Conservation (phyloP, 2,888 invertebrate genomes). For the Cynaeus angustus region DNA sequence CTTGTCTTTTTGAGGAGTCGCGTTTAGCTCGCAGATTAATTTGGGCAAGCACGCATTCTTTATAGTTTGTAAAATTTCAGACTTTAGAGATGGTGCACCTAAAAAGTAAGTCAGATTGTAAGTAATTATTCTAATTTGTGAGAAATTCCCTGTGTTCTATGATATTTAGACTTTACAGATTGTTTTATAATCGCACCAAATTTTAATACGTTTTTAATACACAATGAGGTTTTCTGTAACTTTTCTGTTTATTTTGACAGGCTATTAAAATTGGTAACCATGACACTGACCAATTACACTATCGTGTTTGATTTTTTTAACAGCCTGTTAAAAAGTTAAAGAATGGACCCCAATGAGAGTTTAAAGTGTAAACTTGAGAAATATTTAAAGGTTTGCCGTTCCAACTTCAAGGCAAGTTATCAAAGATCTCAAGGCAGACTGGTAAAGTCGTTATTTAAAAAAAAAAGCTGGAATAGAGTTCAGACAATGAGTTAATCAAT, state of each 20-base stretch:
- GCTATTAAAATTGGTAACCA: too few species aligned
- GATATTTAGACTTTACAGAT: not conserved
- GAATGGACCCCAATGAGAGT: too few species aligned
- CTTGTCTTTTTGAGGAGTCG: conserved; percentile 76
- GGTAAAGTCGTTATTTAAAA: conserved; percentile 25
- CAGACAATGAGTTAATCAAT: too few species aligned
- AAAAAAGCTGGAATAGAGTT: conserved; percentile 7
- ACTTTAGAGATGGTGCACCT: conserved; percentile 71
- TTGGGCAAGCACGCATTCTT: conserved; percentile 79
- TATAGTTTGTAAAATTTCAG: conserved; percentile 75
- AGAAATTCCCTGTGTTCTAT: conserved; percentile 1
- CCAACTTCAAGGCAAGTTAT: conserved; percentile 37
- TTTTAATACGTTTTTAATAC: conserved; percentile 26
- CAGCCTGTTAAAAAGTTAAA: too few species aligned
- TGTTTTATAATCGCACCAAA: conserved; percentile 5
- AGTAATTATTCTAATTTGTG: not conserved
- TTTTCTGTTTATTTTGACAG: too few species aligned
- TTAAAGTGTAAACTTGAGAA: conserved; percentile 14
- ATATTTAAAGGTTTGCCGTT: conserved; percentile 18
- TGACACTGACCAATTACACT: too few species aligned
- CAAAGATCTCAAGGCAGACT: conserved; percentile 40
- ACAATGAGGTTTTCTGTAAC: too few species aligned
- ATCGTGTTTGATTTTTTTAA: too few species aligned
- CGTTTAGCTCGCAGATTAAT: conserved; percentile 79
- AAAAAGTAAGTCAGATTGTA: conserved; percentile 52